phyloP scores from a whole-genome alignment of 2,797 vertebrate genomes.

The Sebastes variabilis region DNA sequence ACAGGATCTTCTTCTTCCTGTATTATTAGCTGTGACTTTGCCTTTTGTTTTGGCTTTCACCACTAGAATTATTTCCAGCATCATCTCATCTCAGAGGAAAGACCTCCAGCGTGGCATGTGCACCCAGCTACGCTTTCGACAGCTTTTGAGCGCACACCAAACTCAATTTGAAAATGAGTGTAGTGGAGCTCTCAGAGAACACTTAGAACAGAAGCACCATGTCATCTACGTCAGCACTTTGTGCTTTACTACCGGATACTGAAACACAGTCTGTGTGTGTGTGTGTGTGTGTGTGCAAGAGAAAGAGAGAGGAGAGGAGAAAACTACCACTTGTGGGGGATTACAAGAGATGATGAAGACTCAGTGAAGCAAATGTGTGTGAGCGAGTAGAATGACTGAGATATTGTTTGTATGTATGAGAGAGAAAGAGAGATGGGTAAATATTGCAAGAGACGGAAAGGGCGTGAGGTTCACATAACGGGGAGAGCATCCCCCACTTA shows the following conservation, averaged over 20 bases:
- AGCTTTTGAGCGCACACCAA: conserved; percentile 4
- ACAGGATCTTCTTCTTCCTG: conserved; percentile 11
- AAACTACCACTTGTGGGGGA: background rate
- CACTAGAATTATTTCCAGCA: background rate
- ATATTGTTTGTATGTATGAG: background rate
- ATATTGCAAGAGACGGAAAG: background rate
- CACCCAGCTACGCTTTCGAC: background rate
- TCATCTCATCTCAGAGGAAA: background rate
- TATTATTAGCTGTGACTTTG: conserved; percentile 14
- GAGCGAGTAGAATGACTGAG: background rate
- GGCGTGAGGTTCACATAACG: conserved; percentile 4
- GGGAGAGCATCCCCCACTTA: conserved; percentile 5
- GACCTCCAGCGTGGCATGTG: background rate
- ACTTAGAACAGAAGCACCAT: conserved; percentile 6
- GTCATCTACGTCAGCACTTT: conserved; percentile 29
- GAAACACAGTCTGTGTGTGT: background rate
- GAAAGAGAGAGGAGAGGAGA: background rate
- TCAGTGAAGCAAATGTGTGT: conserved; percentile 10
- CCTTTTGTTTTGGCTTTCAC: conserved; percentile 9
- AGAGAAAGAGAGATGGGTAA: background rate
- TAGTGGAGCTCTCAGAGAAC: conserved; percentile 16
- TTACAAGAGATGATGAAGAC: conserved; percentile 19
- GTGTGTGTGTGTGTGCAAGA: background rate
- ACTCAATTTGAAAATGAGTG: conserved; percentile 1
- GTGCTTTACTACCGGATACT: conserved; percentile 4